These are phyloP conservation scores for Tetramorium parvispinum DNA, from an alignment of 1,140 invertebrate genomes.

Conservation along the genomic window DNA sequence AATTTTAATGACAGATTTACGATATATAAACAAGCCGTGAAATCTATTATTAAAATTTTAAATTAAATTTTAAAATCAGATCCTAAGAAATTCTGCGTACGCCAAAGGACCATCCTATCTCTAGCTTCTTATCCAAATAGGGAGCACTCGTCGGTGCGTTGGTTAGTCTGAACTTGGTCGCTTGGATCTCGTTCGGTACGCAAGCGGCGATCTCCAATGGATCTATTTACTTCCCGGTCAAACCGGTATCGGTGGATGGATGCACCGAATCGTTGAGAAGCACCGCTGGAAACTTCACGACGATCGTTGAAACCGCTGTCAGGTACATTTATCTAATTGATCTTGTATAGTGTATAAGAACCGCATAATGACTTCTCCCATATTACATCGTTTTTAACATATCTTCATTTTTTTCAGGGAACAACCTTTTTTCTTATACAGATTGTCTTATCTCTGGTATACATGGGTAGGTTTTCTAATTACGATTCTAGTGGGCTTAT, in stretches of 20 bases:
- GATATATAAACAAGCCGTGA: background rate
- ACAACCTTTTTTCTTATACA: constrained; percentile 87
- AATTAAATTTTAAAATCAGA: background rate
- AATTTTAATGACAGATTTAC: constrained; percentile 8
- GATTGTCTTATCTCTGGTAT: constrained; percentile 90
- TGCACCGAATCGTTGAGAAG: constrained; percentile 84
- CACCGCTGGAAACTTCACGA: constrained; percentile 71
- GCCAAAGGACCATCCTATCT: background rate
- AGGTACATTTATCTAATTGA: constrained; percentile 66
- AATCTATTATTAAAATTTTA: constrained; percentile 11
- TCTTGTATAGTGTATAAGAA: background rate
- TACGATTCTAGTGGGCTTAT: constrained; percentile 89
- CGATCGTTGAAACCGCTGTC: constrained; percentile 69
- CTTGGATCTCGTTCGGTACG: constrained; percentile 95
- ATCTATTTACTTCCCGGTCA: constrained; percentile 86
- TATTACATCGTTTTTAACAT: background rate
- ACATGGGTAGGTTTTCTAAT: constrained; percentile 89
- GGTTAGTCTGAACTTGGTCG: constrained; percentile 89
- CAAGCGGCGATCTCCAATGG: constrained; percentile 90
- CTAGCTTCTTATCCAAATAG: constrained; percentile 82
- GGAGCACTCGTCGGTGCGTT: constrained; percentile 92
- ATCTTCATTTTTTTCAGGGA: constrained; percentile 72
- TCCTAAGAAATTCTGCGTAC: background rate
- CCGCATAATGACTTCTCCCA: background rate
- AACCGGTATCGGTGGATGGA: constrained; percentile 87